A percentile compares a stretch with the other conserved stretches of the same genome.
Evolutionary conservation across 2,797 vertebrate genomes (phyloP).

Genomic region (Manis crassicaudata): DNA sequence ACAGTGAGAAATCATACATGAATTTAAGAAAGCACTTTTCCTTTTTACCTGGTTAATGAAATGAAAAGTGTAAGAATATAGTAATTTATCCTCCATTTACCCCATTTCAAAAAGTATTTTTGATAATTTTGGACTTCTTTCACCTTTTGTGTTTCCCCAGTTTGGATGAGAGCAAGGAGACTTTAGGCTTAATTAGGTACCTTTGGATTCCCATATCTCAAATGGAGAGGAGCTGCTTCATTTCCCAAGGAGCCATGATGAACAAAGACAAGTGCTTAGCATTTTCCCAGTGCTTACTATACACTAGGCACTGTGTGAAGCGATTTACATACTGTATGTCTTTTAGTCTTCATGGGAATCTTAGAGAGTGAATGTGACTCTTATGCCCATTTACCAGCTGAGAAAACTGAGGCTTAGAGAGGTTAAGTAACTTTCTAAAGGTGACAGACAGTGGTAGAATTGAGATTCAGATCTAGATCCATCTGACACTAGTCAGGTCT

Average conservation of each 20-base stretch:
- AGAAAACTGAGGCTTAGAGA: background rate
- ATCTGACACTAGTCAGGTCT: background rate
- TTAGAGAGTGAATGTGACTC: background rate
- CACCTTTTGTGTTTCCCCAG: conserved; percentile 27
- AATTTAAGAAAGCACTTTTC: background rate
- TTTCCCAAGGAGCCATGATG: background rate
- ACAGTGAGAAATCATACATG: background rate
- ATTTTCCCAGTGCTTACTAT: background rate
- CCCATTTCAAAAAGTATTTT: background rate
- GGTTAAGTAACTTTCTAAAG: background rate
- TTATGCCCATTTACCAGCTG: conserved; percentile 1
- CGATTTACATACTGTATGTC: background rate
- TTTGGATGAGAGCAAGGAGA: conserved; percentile 21
- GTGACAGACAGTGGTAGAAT: background rate
- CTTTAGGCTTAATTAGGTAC: background rate
- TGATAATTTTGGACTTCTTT: background rate
- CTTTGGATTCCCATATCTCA: background rate
- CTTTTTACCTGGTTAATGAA: conserved; percentile 16
- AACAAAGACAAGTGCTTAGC: background rate
- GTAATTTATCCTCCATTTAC: too few species aligned
- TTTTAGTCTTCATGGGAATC: background rate
- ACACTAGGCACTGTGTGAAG: background rate
- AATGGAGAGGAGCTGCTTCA: background rate
- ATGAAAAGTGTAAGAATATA: background rate
- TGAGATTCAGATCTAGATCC: background rate